Conservation (phyloP, 2,888 invertebrate species). For the Entomobrya proxima region DNA sequence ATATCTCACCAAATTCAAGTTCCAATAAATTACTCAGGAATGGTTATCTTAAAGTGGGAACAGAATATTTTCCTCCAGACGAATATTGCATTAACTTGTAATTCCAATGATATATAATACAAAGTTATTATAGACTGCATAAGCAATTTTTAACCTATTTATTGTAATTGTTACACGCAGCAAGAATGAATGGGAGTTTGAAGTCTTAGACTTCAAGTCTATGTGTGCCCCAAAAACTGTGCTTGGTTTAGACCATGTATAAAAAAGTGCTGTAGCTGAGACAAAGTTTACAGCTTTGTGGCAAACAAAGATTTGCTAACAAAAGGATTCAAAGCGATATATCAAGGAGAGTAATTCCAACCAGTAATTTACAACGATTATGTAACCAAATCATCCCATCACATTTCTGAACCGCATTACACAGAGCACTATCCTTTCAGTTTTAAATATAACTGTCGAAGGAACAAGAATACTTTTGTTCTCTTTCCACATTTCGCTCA, state of each 20-base stretch:
- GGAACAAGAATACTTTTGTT: conserved; percentile 32
- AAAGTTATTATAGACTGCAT: background rate
- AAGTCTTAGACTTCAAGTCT: too few species aligned
- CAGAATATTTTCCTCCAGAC: conserved; percentile 49
- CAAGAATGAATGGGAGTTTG: conserved; percentile 56
- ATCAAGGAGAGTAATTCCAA: conserved; percentile 42
- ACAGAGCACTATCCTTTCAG: conserved; percentile 54
- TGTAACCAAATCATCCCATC: background rate
- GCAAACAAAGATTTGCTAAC: background rate
- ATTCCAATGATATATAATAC: background rate
- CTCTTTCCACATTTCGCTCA: conserved; percentile 42
- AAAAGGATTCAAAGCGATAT: conserved; percentile 44
- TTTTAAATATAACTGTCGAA: conserved; percentile 52
- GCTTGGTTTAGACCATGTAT: conserved; percentile 61
- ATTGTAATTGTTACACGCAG: conserved; percentile 26
- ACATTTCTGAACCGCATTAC: conserved; percentile 53
- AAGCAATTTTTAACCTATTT: too few species aligned
- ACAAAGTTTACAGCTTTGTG: conserved; percentile 64
- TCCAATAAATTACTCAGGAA: conserved; percentile 54
- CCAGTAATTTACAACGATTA: conserved; percentile 52
- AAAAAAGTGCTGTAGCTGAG: conserved; percentile 60
- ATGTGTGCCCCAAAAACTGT: conserved; percentile 57
- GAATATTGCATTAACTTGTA: conserved; percentile 67
- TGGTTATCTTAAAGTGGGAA: conserved; percentile 60
- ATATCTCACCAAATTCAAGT: too few species aligned